Base-by-base conservation (phyloP, 2,888 invertebrate genomes). In the Cerastoderma edule region DNA sequence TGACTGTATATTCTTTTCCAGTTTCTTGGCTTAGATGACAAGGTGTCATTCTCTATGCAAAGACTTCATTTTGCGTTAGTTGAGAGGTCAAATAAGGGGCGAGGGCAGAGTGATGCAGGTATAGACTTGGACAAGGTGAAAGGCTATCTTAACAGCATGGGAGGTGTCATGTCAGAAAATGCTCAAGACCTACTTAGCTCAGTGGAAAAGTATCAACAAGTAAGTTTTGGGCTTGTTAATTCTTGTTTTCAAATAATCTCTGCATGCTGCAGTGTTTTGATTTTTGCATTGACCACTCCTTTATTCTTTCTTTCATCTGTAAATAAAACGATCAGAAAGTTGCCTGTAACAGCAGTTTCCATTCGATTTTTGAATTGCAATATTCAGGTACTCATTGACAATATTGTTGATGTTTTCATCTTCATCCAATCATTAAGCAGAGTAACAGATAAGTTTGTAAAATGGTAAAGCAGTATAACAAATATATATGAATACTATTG, bases 151-250 rank as follows among this genome's bases (percentile, higher is more conserved):
- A 68, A 75, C 48, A 74, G 74, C 53, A 78, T 82, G 79, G 85
- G 85, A 10, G 75, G 74, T 50, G 63, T 46, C 30, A 75, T 81
- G 24, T 74, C 83, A 30, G 73, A 72, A 2, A 69, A 68, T 54
- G 85, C 80, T 8, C 69, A 70, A 53, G 73, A 74, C 24, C 70
- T 85, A 0, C 46, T 85, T 4, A 57, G 80, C 30, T 72, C 83
- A 8, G 79, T 85, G 53, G 85, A 85, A 57, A 78, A 83, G 44
- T 85, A 72, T 66, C 85, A 85, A 60, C 68, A 75, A 73, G 83
- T 83, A 44, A 28, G 50, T 46, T 46, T 60, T 19, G 10, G 33
- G 24, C 6, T 54, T 54, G 27, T 53, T 65, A 22, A 30, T 27
- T 63, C 2, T 22, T 22, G 2, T n/a, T 22, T 19, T 10, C 35